Percentiles rank a stretch among this genome's conserved stretches.
phyloP scores from a whole-genome alignment of 2,797 vertebrate genomes.

The Hapalemur alaotrensis region DNA sequence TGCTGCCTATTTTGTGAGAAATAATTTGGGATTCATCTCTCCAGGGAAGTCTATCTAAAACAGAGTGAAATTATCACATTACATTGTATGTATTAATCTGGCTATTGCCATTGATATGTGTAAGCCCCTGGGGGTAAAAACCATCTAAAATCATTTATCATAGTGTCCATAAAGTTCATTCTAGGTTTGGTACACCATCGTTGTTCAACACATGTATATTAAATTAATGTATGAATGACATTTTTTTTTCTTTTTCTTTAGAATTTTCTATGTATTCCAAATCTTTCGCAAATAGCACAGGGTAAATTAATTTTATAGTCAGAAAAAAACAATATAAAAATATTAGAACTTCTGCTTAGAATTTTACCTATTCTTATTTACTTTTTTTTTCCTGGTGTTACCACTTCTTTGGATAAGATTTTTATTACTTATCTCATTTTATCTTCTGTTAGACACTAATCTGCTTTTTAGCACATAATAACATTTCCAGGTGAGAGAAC shows the following conservation, averaged over 20 bases:
- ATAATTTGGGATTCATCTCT: not conserved
- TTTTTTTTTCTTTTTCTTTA: not conserved
- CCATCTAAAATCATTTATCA: not conserved
- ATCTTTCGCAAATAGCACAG: not conserved
- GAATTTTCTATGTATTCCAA: not conserved
- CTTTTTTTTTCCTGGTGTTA: not conserved
- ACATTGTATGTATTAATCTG: not conserved
- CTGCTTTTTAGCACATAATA: not conserved
- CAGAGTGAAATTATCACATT: not conserved
- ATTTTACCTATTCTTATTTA: not conserved
- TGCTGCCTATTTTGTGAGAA: not conserved
- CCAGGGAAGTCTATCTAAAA: not conserved
- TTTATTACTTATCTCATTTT: not conserved
- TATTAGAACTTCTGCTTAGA: not conserved
- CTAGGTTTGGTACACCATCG: not conserved
- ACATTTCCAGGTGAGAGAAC: constrained; percentile 1
- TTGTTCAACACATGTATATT: not conserved
- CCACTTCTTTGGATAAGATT: not conserved
- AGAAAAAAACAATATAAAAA: not conserved
- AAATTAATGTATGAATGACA: not conserved
- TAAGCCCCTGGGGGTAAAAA: not conserved
- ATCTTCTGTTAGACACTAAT: not conserved
- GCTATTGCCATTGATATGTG: not conserved
- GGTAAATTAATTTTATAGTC: not conserved
- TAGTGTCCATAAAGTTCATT: not conserved